Conservation (phyloP, 2,113 vertebrate genomes). For the Heterochromis multidens region DNA sequence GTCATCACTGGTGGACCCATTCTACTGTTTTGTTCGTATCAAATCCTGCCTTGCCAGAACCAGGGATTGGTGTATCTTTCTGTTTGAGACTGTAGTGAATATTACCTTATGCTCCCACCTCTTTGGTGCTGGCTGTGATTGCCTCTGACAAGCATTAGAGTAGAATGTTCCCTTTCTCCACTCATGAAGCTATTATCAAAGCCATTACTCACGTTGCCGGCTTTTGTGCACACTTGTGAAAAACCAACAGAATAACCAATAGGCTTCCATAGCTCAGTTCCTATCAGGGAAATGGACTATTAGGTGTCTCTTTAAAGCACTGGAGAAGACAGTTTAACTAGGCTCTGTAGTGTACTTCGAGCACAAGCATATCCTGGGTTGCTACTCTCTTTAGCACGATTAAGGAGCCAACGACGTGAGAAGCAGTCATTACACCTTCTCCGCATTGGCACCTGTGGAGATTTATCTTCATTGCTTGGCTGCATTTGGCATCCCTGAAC, state of each 20-base stretch:
- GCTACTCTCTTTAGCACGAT: slow-evolving; percentile 63
- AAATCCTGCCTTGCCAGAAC: slow-evolving; percentile 1
- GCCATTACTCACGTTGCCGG: slow-evolving; percentile 46
- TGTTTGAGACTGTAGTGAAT: slow-evolving; percentile 15
- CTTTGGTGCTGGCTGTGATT: slow-evolving; percentile 20
- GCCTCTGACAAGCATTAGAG: slow-evolving; percentile 50
- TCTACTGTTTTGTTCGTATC: not conserved
- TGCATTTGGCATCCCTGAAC: slow-evolving; percentile 48
- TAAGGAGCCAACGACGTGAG: slow-evolving; percentile 66
- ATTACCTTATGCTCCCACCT: slow-evolving; percentile 22
- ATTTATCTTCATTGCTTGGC: slow-evolving; percentile 64
- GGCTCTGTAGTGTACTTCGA: slow-evolving; percentile 46
- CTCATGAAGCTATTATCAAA: slow-evolving; percentile 57
- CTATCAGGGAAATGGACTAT: slow-evolving; percentile 56
- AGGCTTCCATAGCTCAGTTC: slow-evolving; percentile 32
- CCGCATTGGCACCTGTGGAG: slow-evolving; percentile 58
- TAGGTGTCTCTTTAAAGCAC: slow-evolving; percentile 43
- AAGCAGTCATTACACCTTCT: slow-evolving; percentile 65
- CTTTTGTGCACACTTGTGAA: slow-evolving; percentile 43
- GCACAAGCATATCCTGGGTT: slow-evolving; percentile 41
- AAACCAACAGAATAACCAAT: slow-evolving; percentile 52
- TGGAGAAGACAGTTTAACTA: slow-evolving; percentile 47
- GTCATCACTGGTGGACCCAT: not conserved
- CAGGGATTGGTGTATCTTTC: not conserved
- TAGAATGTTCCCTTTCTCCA: slow-evolving; percentile 45